These are phyloP conservation scores for Arenaria interpres DNA, from an alignment of 2,113 vertebrate species.

Conservation along the genomic window DNA sequence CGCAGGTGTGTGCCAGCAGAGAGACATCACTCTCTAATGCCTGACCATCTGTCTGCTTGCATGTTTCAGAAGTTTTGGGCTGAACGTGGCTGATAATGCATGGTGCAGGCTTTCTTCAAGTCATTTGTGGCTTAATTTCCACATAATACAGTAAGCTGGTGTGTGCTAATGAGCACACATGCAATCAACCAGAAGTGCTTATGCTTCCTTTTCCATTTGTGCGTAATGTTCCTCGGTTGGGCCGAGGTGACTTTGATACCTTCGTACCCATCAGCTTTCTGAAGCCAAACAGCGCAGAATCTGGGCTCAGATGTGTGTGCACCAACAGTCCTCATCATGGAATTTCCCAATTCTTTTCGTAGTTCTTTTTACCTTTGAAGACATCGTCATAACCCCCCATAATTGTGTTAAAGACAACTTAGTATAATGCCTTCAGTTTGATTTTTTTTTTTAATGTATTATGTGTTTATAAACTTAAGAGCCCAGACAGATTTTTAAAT, in stretches of 20 bases:
- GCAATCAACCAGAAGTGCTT: neutral
- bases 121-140: neutral
- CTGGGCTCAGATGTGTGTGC: rapidly evolving
- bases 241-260: neutral
- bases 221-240: neutral
- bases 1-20: neutral
- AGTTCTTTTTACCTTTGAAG: neutral
- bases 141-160: neutral
- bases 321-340: neutral
- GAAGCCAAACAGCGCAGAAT: neutral
- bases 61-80: neutral
- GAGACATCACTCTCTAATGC: neutral
- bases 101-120: neutral
- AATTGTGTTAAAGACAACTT: neutral
- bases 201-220: neutral
- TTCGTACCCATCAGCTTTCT: neutral
- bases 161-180: neutral
- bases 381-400: neutral
- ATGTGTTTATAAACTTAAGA: neutral
- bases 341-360: no score
- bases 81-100: neutral
- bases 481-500: neutral
- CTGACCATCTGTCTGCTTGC: neutral
- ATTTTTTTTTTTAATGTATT: neutral
- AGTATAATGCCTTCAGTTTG: neutral